Evolutionary conservation across 2,888 invertebrate species (phyloP).

Genomic region (Prosopocoilus inquinatus): DNA sequence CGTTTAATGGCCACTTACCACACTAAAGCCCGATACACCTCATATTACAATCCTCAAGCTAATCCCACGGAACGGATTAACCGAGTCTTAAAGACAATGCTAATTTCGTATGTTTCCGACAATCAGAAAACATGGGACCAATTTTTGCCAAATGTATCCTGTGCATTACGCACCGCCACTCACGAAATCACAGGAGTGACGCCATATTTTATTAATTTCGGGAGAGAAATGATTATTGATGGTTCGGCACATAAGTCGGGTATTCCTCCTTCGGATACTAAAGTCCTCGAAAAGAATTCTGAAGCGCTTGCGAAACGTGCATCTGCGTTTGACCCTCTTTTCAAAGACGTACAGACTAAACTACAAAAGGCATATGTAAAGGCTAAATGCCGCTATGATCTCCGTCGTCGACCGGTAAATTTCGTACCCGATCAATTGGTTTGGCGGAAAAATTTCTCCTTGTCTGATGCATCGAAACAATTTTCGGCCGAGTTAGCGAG

Average conservation of each 20-base stretch:
- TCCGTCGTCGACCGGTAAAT: constrained; percentile 3
- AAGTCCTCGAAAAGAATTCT: no score
- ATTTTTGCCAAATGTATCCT: no score
- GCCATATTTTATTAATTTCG: constrained; percentile 25
- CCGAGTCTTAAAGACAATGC: constrained; percentile 23
- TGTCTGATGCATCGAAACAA: constrained; percentile 4
- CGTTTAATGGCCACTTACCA: no score
- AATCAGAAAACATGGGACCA: no score
- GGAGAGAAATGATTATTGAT: background rate
- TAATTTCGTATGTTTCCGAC: no score
- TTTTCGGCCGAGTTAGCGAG: constrained; percentile 7
- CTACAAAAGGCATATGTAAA: no score
- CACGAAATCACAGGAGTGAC: constrained; percentile 23
- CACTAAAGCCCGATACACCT: constrained; percentile 23
- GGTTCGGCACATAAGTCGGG: background rate
- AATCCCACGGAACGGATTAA: constrained; percentile 38
- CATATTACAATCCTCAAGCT: constrained; percentile 34
- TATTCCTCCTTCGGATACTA: no score
- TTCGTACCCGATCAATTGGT: constrained; percentile 5
- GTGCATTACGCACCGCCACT: constrained; percentile 21
- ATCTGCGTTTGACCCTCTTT: no score
- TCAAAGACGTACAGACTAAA: no score
- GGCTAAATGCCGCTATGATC: background rate
- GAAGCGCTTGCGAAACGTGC: no score
- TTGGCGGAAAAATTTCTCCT: constrained; percentile 8